These are phyloP conservation scores for Lasioglossum marginatum DNA, from an alignment of 2,888 invertebrate species.

Conservation along the genomic window DNA sequence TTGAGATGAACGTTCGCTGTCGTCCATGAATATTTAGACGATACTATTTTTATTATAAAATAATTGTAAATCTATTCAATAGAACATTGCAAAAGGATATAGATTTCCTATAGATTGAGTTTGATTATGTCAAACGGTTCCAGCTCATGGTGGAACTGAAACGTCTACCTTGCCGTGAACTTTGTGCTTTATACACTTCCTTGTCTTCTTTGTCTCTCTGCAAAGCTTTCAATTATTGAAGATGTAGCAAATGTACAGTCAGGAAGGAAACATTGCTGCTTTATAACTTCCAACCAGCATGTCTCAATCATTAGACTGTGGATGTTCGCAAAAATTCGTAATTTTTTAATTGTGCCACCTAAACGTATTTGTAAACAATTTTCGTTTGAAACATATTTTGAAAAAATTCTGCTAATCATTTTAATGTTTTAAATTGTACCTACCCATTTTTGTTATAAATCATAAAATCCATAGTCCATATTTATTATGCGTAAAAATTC, in stretches of 20 bases:
- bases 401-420: neutral
- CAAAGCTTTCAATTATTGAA: neutral
- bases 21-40: too few relatives aligned
- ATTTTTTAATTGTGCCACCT: neutral
- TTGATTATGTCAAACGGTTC: neutral
- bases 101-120: neutral
- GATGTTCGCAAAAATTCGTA: too few relatives aligned
- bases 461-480: neutral
- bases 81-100: neutral
- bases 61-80: neutral
- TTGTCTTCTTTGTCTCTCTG: neutral
- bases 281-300: neutral
- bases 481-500: neutral
- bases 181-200: neutral
- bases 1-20: too few relatives aligned
- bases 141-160: neutral
- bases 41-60: too few relatives aligned
- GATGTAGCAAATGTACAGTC: neutral
- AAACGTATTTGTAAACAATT: neutral
- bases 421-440: neutral
- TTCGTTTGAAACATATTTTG: too few relatives aligned
- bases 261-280: neutral
- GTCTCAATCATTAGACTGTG: neutral
- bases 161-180: neutral
- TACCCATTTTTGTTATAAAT: neutral